phyloP scores from a whole-genome alignment of 1,140 invertebrate genomes.

The Drosophila murphyi region DNA sequence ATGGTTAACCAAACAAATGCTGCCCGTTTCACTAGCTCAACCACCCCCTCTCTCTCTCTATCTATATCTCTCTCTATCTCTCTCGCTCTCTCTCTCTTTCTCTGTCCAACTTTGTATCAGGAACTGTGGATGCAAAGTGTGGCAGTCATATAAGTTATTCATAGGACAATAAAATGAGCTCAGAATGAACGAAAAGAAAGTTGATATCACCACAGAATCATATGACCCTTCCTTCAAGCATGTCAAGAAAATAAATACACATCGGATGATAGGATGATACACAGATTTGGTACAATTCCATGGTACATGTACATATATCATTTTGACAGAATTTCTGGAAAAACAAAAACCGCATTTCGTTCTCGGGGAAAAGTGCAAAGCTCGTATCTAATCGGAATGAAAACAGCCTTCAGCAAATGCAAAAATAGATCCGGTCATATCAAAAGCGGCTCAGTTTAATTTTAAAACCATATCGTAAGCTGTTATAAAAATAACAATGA shows the following conservation, averaged over 20 bases:
- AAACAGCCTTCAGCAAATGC: no score
- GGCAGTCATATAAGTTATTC: neutral
- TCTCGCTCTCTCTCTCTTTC: no score
- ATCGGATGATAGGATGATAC: neutral
- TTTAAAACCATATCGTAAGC: neutral
- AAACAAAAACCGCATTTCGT: constrained; percentile 1
- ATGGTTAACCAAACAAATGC: constrained; percentile 26
- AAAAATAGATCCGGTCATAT: no score
- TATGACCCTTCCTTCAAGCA: no score
- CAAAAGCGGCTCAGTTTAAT: no score
- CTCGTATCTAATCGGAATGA: neutral
- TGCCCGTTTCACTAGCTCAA: neutral
- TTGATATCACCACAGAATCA: neutral
- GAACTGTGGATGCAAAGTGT: neutral
- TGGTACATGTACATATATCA: neutral
- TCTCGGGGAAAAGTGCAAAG: neutral
- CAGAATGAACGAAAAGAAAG: neutral
- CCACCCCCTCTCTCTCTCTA: neutral
- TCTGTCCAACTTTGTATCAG: neutral
- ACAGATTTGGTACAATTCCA: constrained; percentile 11
- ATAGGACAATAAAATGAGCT: neutral
- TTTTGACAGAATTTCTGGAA: neutral
- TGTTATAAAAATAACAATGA: constrained; percentile 13
- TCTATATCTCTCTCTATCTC: neutral
- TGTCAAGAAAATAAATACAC: neutral